These are phyloP conservation scores for Nineta flava DNA, from an alignment of 2,888 invertebrate genomes.

Conservation along the genomic window DNA sequence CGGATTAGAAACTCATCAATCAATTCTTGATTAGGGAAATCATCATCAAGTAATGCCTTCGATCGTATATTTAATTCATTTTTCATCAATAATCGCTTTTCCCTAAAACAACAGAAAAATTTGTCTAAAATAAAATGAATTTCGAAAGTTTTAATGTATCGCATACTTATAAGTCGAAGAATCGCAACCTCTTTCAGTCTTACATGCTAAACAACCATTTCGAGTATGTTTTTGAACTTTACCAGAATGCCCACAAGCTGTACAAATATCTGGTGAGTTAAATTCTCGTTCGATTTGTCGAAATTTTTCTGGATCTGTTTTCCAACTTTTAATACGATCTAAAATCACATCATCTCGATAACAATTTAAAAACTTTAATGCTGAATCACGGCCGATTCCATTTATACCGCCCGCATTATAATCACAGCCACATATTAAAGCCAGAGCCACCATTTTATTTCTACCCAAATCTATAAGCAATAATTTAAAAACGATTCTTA, in stretches of 20 bases:
- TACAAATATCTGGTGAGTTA: conserved; percentile 43
- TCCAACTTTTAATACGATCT: conserved; percentile 49
- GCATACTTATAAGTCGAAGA: conserved; percentile 41
- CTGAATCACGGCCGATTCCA: conserved; percentile 65
- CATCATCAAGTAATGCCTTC: conserved; percentile 42
- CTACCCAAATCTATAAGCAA: conserved; percentile 61
- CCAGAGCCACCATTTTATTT: conserved; percentile 69
- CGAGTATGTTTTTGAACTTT: conserved; percentile 40
- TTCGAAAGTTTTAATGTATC: too few relatives aligned
- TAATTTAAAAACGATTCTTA: conserved; percentile 7
- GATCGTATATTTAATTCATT: conserved; percentile 51
- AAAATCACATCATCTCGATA: conserved; percentile 46
- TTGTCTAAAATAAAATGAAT: conserved; percentile 8
- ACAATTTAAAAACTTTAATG: conserved; percentile 50
- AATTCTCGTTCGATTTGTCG: conserved; percentile 34
- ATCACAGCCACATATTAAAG: conserved; percentile 76
- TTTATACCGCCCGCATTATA: conserved; percentile 60
- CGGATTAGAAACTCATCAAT: conserved; percentile 56
- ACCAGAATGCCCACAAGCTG: conserved; percentile 56
- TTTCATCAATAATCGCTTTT: conserved; percentile 43
- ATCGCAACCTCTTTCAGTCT: conserved; percentile 42
- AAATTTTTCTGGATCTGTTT: conserved; percentile 34
- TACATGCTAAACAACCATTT: conserved; percentile 49
- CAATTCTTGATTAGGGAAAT: conserved; percentile 57
- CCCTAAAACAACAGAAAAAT: conserved; percentile 29